These are phyloP conservation scores for Philypnodon macrostomus DNA, from an alignment of 2,797 vertebrate genomes.

Conservation along the genomic window DNA sequence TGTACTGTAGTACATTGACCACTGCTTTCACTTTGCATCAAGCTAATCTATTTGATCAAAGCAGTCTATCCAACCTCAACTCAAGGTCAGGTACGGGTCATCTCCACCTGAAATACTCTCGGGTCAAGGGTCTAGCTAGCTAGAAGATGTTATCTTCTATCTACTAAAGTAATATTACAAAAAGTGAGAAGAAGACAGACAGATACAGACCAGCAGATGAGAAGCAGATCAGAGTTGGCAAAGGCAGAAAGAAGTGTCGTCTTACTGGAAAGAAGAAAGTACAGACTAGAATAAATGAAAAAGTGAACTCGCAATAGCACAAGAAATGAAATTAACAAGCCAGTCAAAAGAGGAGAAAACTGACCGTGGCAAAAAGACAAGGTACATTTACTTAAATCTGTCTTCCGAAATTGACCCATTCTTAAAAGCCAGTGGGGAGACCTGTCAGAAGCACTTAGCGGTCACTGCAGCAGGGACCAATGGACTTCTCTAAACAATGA, in stretches of 20 bases:
- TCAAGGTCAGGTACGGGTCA: constrained; percentile 47
- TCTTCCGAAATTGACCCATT: too few species aligned
- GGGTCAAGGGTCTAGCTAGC: too few species aligned
- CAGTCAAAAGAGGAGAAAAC: constrained; percentile 8
- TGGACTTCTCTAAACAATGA: too few species aligned
- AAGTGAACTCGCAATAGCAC: constrained; percentile 41
- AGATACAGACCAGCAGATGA: constrained; percentile 69
- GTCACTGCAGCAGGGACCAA: too few species aligned
- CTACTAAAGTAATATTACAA: not conserved
- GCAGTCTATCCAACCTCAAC: constrained; percentile 36
- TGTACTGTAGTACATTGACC: constrained; percentile 23
- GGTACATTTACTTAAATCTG: too few species aligned
- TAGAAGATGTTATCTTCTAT: not conserved
- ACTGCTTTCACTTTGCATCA: constrained; percentile 49
- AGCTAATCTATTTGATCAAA: constrained; percentile 73
- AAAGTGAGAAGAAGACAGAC: constrained; percentile 19
- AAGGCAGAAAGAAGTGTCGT: constrained; percentile 56
- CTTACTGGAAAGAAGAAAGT: constrained; percentile 52
- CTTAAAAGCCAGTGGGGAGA: too few species aligned
- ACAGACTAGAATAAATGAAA: constrained; percentile 36
- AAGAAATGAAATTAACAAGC: constrained; percentile 9
- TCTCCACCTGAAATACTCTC: constrained; percentile 34
- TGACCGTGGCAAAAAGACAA: too few species aligned
- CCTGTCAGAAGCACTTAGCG: too few species aligned
- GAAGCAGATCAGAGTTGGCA: constrained; percentile 57